Conservation (phyloP, 2,113 vertebrate genomes). For the Corythaeola cristata region DNA sequence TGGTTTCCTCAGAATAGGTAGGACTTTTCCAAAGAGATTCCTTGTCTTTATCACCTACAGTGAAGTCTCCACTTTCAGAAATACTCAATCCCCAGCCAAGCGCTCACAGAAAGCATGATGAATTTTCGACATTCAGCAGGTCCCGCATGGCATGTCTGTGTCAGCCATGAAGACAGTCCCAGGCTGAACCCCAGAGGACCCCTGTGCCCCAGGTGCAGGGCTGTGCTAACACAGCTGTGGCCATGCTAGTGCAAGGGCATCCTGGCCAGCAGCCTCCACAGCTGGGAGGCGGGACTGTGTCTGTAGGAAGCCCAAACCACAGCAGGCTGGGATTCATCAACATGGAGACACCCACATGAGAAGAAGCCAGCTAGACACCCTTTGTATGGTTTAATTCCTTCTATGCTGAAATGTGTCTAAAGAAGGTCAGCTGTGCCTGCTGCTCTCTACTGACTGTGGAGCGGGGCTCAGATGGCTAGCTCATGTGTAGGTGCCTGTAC, state of each 20-base stretch:
- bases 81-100: background rate
- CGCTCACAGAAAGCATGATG: background rate
- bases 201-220: background rate
- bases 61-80: background rate
- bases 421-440: background rate
- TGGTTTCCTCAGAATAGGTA: background rate
- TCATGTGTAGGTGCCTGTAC: accelerated
- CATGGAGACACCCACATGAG: background rate
- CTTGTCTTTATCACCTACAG: background rate
- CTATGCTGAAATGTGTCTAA: background rate
- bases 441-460: accelerated
- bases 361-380: background rate
- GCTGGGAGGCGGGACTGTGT: accelerated
- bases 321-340: background rate
- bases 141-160: background rate
- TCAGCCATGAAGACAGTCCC: background rate
- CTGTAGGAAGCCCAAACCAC: background rate
- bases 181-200: background rate
- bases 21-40: background rate
- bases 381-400: background rate
- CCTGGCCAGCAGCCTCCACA: background rate
- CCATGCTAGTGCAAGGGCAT: accelerated
- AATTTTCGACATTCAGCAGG: background rate
- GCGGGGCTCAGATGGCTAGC: background rate
- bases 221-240: background rate